Percentiles rank a stretch among this genome's conserved stretches.
These are phyloP conservation scores for Mesorhabditis spiculigera DNA, from an alignment of 2,888 invertebrate species.

Conservation along the genomic window DNA sequence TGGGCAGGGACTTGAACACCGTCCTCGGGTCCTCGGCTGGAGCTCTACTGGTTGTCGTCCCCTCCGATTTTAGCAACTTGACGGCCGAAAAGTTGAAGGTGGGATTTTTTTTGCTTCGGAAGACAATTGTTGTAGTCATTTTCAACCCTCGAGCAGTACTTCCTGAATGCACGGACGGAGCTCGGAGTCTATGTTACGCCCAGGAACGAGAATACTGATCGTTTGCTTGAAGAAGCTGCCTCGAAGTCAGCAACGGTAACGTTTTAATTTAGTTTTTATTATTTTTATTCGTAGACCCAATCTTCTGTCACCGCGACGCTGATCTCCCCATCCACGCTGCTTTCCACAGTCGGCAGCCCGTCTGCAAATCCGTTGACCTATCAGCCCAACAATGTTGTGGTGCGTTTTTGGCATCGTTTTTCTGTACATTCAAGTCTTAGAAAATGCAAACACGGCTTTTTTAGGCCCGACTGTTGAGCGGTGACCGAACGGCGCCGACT, in stretches of 20 bases:
- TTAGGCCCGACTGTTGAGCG: conserved; percentile 45
- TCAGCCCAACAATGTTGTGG: conserved; percentile 7
- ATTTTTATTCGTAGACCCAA: background rate
- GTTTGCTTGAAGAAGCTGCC: background rate
- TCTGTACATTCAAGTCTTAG: background rate
- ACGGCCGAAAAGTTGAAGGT: conserved; percentile 33
- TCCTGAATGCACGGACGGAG: background rate
- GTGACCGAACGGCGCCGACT: conserved; percentile 69
- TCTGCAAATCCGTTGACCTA: conserved; percentile 11
- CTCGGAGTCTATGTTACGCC: background rate
- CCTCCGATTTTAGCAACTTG: conserved; percentile 39
- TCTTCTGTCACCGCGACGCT: background rate
- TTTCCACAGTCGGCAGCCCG: conserved; percentile 10
- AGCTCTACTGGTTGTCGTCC: conserved; percentile 53
- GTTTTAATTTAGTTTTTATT: background rate
- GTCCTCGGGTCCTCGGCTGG: conserved; percentile 40
- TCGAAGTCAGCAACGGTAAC: background rate
- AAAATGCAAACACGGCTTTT: background rate
- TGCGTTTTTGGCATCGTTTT: background rate
- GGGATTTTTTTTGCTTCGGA: conserved; percentile 8
- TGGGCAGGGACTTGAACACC: conserved; percentile 34
- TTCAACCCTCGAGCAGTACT: background rate
- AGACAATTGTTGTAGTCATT: background rate
- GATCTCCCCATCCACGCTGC: background rate
- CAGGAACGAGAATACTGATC: background rate